phyloP scores from a whole-genome alignment of 2,888 invertebrate genomes.

The Galerucella calmariensis region DNA sequence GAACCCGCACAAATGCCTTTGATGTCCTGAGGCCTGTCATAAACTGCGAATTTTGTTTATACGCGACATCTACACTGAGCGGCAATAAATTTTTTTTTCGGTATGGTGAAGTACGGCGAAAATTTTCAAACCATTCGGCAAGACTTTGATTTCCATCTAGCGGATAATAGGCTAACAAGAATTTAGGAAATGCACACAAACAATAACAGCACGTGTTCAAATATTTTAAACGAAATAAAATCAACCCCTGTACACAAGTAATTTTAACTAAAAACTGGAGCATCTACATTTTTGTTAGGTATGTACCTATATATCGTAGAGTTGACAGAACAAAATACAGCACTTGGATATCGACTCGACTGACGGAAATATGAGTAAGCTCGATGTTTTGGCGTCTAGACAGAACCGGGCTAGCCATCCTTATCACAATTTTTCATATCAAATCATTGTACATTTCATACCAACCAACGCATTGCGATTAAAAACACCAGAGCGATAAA shows the following conservation, averaged over 20 bases:
- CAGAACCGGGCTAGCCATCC: slow-evolving; percentile 30
- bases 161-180: slow-evolving; percentile 26
- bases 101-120: background rate
- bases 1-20: slow-evolving; percentile 48
- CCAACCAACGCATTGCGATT: background rate
- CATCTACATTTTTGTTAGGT: background rate
- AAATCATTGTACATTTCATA: background rate
- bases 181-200: background rate
- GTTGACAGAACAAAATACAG: slow-evolving; percentile 13
- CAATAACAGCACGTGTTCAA: background rate
- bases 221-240: background rate
- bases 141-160: slow-evolving; percentile 29
- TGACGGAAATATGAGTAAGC: slow-evolving; percentile 34
- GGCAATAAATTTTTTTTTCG: slow-evolving; percentile 22
- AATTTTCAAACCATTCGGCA: background rate
- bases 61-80: slow-evolving; percentile 46
- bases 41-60: slow-evolving; percentile 47
- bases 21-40: slow-evolving; percentile 50
- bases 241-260: slow-evolving; percentile 3
- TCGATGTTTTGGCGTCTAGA: slow-evolving; percentile 28
- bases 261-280: background rate
- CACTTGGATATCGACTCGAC: slow-evolving; percentile 32
- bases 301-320: background rate
- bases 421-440: slow-evolving; percentile 17
- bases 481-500: background rate